These are phyloP conservation scores for Mamestra configurata DNA, from an alignment of 1,140 invertebrate species.

Conservation along the genomic window DNA sequence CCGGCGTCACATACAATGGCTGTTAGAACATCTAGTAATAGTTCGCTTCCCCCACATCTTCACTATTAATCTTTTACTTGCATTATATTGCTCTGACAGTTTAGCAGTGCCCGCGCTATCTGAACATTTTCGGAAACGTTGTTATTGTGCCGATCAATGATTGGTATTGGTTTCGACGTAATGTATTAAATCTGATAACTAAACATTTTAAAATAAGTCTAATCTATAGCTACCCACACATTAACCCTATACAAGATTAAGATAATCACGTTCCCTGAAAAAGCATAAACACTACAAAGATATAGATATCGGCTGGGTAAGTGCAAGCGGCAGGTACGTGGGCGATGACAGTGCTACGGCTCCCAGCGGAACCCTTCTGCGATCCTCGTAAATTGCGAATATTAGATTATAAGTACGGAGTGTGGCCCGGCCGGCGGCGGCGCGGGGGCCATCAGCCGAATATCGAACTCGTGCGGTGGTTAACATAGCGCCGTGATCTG, in stretches of 20 bases:
- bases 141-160: no score
- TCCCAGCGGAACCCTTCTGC: constrained; percentile 77
- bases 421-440: constrained; percentile 68
- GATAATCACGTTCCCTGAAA: constrained; percentile 10
- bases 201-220: no score
- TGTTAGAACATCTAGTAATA: constrained; percentile 68
- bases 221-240: no score
- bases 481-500: constrained; percentile 79
- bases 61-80: constrained; percentile 52
- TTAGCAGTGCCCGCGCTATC: no score
- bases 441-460: constrained; percentile 80
- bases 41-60: constrained; percentile 60
- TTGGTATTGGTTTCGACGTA: no score
- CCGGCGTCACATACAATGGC: constrained; percentile 65
- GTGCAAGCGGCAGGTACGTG: constrained; percentile 76
- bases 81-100: constrained; percentile 10
- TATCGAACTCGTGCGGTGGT: constrained; percentile 79
- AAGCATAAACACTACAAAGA: constrained; percentile 60
- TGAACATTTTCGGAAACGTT: no score
- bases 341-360: constrained; percentile 82
- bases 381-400: constrained; percentile 87
- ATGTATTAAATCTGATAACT: no score
- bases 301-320: constrained; percentile 70
- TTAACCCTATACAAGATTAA: neutral
- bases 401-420: constrained; percentile 87